Evolutionary conservation across 2,888 invertebrate genomes (phyloP), one percentile per base, ranked within the genome.

Genomic region (Peribatodes rhomboidaria): DNA sequence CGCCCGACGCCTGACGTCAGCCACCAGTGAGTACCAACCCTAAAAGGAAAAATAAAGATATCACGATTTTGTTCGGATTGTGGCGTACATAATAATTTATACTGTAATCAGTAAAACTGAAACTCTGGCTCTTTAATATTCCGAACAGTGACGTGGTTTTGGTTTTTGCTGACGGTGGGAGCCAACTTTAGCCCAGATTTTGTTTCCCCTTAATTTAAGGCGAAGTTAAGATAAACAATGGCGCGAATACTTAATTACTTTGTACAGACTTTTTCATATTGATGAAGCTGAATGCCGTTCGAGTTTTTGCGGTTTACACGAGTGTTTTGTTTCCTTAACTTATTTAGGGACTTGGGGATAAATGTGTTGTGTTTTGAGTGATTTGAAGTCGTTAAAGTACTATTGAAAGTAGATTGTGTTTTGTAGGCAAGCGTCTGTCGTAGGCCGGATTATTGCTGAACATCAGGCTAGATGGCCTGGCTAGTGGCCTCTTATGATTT

Each of bases 201-300:
- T 71, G 74, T 77, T 78, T 76, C 67, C 73, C 71, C 71, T 68
- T 75, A 75, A 75, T 77, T 78, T 75, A 70, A 71, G 72, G 61
- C 68, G 49, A 74, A 82, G 77, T 82, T 76, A 73, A 71, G 62
- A 80, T 78, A 83, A 81, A 81, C 80, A 80, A 79, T 75, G 75
- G 68, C 69, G 55, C 46, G 82, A 84, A 84, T 82, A 76, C 78
- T 62, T 80, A 83, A 84, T 84, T 77, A 76, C 71, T 72, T 77
- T 72, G 75, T 73, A 70, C 61, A 58, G 72, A 62, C 73, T 75
- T 79, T 79, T 79, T 78, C 71, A 73, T 76, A 78, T 75, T 81
- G 79, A 77, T 79, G 70, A 76, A 74, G 68, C 54, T 50, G 53
- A 41, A 39, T 18, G 37, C 13, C 0, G 16, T 16, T 56, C 13